These are phyloP conservation scores for Clanis bilineata DNA, from an alignment of 2,888 invertebrate genomes.

Conservation along the genomic window DNA sequence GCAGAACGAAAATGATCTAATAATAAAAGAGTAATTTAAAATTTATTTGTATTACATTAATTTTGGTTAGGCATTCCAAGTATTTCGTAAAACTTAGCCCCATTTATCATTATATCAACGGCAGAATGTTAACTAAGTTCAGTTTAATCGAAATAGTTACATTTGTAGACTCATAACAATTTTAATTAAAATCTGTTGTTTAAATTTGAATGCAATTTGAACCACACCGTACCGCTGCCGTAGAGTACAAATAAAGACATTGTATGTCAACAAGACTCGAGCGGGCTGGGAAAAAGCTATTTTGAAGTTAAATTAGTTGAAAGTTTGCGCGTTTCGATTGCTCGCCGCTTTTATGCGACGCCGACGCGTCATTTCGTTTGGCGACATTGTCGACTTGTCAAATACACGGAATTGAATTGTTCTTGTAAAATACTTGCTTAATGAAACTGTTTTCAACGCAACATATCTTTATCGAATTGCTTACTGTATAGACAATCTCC, in stretches of 20 bases:
- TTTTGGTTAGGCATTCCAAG: too few species aligned
- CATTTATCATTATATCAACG: not conserved
- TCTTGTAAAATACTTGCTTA: not conserved
- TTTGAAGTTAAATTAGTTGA: slow-evolving; percentile 71
- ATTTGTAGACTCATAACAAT: not conserved
- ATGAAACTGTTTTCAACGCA: not conserved
- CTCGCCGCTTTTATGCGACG: slow-evolving; percentile 29
- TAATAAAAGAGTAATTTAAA: not conserved
- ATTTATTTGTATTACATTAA: not conserved
- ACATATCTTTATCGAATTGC: not conserved
- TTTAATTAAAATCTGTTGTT: slow-evolving; percentile 4
- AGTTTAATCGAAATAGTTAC: not conserved
- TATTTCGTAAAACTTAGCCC: not conserved
- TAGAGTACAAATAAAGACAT: slow-evolving; percentile 16
- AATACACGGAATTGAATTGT: slow-evolving; percentile 12
- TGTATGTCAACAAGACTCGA: slow-evolving; percentile 32
- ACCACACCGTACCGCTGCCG: slow-evolving; percentile 3
- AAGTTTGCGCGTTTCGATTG: slow-evolving; percentile 54
- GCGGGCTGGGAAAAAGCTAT: slow-evolving; percentile 52
- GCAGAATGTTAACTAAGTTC: not conserved
- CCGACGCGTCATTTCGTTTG: slow-evolving; percentile 22
- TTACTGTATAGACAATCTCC: too few species aligned
- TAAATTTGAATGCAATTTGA: slow-evolving; percentile 7
- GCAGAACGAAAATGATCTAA: too few species aligned
- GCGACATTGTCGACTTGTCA: slow-evolving; percentile 16